A percentile compares a stretch with the other conserved stretches of the same genome.
phyloP scores from a whole-genome alignment of 2,888 invertebrate genomes.

The Macroteleia sp. region DNA sequence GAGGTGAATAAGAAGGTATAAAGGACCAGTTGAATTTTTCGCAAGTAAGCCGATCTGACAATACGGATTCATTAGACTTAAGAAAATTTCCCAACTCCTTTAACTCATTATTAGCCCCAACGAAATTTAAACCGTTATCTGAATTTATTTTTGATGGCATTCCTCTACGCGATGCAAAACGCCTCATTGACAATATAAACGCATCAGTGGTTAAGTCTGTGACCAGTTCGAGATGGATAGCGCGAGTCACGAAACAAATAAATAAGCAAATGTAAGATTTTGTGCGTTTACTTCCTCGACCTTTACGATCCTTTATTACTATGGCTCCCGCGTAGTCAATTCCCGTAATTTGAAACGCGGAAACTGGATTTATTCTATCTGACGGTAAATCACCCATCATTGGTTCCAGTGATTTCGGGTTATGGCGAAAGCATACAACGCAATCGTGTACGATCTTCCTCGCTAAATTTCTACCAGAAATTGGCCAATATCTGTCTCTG shows the following conservation, averaged over 20 bases:
- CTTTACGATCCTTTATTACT: conserved; percentile 4
- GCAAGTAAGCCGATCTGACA: background rate
- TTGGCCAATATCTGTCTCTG: conserved; percentile 14
- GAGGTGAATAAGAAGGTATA: background rate
- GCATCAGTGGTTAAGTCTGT: conserved; percentile 2
- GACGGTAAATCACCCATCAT: conserved; percentile 24
- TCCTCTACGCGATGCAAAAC: conserved; percentile 16
- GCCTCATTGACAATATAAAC: conserved; percentile 6
- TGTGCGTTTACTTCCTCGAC: background rate
- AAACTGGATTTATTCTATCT: conserved; percentile 10
- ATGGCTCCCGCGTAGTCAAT: conserved; percentile 35
- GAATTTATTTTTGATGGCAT: conserved; percentile 12
- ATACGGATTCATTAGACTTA: background rate
- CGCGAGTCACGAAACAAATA: conserved; percentile 10
- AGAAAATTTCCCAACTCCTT: conserved; percentile 5
- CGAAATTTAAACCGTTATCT: conserved; percentile 27
- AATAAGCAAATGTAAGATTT: conserved; percentile 23
- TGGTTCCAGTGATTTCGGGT: background rate
- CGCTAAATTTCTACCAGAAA: conserved; percentile 18
- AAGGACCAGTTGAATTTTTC: background rate
- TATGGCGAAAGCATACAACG: conserved; percentile 8
- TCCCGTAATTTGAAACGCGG: conserved; percentile 14
- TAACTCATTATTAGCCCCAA: conserved; percentile 12
- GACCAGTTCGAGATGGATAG: background rate
- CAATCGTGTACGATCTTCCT: conserved; percentile 5